Conservation (phyloP, 2,113 vertebrate species). For the Myxocyprinus asiaticus region DNA sequence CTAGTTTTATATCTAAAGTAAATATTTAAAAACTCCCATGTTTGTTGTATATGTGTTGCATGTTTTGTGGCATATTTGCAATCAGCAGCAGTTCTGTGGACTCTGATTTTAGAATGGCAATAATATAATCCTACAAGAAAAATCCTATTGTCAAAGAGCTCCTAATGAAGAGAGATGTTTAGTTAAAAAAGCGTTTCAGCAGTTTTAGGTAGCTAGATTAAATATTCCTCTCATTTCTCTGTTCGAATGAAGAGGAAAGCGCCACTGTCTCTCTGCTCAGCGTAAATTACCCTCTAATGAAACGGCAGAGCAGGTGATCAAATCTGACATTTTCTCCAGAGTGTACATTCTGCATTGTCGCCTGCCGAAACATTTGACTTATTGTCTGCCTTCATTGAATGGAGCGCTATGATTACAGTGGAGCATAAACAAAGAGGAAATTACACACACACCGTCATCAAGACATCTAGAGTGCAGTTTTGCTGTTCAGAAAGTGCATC, state of each 20-base stretch:
- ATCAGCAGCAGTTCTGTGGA: too few species aligned
- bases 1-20: too few species aligned
- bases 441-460: background rate
- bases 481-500: too few species aligned
- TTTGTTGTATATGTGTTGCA: too few species aligned
- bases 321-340: slow-evolving; percentile 38
- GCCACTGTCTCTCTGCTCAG: background rate
- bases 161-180: slow-evolving; percentile 8
- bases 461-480: too few species aligned
- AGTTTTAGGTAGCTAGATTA: background rate
- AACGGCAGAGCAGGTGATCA: slow-evolving; percentile 30
- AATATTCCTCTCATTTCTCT: slow-evolving; percentile 20
- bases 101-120: too few species aligned
- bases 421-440: background rate
- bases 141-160: slow-evolving; percentile 2
- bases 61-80: too few species aligned
- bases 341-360: slow-evolving; percentile 23
- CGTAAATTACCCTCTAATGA: slow-evolving; percentile 24
- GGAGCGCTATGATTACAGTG: background rate
- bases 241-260: slow-evolving; percentile 2
- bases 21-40: too few species aligned
- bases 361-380: slow-evolving; percentile 23
- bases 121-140: background rate
- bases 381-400: slow-evolving; percentile 23
- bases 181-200: slow-evolving; percentile 10